Evolutionary conservation across 1,140 invertebrate species (phyloP).

Genomic region (Adoxophyes honmai): DNA sequence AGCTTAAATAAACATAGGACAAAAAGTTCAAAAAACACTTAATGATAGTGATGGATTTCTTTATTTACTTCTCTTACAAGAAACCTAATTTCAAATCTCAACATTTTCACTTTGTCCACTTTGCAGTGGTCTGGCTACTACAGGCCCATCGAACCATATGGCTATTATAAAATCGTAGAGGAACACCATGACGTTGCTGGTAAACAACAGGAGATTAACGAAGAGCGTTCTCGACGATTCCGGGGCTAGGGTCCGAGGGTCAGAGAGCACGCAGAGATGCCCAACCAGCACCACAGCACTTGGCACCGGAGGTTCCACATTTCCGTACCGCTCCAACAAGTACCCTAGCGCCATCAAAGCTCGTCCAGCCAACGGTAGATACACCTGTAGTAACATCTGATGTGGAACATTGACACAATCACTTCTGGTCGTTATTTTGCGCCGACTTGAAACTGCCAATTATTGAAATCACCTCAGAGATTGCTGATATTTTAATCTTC

Average conservation of each 20-base stretch:
- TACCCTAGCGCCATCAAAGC: conserved; percentile 57
- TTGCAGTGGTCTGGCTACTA: not conserved
- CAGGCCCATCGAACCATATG: not conserved
- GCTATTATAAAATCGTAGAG: conserved; percentile 3
- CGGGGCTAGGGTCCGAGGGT: conserved; percentile 38
- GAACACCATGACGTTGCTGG: conserved; percentile 6
- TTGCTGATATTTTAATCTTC: conserved; percentile 30
- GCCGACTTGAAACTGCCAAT: conserved; percentile 34
- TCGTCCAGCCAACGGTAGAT: conserved; percentile 54
- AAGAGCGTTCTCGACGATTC: conserved; percentile 37
- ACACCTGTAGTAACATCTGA: conserved; percentile 30
- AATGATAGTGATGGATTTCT: too few species aligned
- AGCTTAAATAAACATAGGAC: too few species aligned
- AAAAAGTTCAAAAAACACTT: too few species aligned
- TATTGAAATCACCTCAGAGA: conserved; percentile 44
- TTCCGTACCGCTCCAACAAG: conserved; percentile 47
- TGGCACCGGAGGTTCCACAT: conserved; percentile 37
- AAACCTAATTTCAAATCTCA: too few species aligned
- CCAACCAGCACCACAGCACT: conserved; percentile 55
- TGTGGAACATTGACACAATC: conserved; percentile 32
- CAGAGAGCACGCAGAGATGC: conserved; percentile 48
- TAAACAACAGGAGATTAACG: conserved; percentile 29
- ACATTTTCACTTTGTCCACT: too few species aligned
- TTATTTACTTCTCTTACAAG: too few species aligned
- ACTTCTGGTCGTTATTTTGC: conserved; percentile 36